These are phyloP conservation scores for Aurelia sp. DNA, from an alignment of 30 jellyfish, hydroid and myxozoan species.

Conservation along the genomic window DNA sequence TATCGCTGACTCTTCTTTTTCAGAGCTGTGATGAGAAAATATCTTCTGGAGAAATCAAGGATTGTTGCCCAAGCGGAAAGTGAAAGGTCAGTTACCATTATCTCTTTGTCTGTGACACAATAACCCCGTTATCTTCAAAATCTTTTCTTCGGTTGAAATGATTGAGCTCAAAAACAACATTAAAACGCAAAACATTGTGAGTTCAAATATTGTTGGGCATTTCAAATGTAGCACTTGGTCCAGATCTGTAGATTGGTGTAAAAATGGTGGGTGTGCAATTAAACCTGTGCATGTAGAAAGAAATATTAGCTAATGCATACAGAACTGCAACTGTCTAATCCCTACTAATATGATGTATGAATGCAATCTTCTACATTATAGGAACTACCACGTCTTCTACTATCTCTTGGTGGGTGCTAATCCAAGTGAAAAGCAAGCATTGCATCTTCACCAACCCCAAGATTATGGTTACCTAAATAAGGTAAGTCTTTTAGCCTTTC, in stretches of 20 bases:
- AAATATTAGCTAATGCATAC: no score
- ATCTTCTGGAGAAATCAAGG: conserved; percentile 94
- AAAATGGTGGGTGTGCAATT: no score
- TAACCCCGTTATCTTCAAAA: neutral
- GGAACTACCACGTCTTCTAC: conserved; percentile 95
- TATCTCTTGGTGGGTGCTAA: conserved; percentile 89
- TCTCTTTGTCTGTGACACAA: neutral
- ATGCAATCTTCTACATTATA: neutral
- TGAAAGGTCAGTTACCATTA: conserved; percentile 64
- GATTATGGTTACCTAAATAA: conserved; percentile 85
- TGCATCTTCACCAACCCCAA: conserved; percentile 73
- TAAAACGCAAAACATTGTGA: no score
- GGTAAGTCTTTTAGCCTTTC: conserved; percentile 13
- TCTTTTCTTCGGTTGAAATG: neutral
- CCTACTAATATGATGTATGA: no score
- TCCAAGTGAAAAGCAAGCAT: conserved; percentile 75
- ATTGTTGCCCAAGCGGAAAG: conserved; percentile 87
- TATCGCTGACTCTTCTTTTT: neutral
- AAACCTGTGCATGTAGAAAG: no score
- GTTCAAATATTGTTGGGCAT: no score
- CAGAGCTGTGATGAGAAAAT: conserved; percentile 95
- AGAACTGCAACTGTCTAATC: no score
- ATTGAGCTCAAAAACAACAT: no score
- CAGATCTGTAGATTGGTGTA: no score
- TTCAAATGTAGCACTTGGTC: no score